Evolutionary conservation across 2,113 vertebrate genomes (phyloP).

Genomic region (Chloropsis hardwickii): DNA sequence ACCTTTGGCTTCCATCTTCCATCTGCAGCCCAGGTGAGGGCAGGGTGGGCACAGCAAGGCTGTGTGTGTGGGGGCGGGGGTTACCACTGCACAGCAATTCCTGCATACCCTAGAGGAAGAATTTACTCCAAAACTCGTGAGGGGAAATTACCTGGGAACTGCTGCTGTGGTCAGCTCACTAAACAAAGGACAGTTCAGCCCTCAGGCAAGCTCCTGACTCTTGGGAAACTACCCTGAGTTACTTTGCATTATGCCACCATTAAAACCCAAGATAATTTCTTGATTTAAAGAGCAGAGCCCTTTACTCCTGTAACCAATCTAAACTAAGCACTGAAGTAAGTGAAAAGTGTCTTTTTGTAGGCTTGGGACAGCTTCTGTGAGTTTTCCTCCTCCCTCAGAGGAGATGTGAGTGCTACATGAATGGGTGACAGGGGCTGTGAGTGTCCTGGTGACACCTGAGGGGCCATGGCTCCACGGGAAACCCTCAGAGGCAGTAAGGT

Average conservation of each 20-base stretch:
- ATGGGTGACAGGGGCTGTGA: no score
- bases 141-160: not conserved
- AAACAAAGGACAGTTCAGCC: not conserved
- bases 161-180: not conserved
- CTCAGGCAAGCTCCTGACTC: not conserved
- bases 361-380: not conserved
- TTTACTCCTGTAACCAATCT: not conserved
- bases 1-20: not conserved
- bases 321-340: not conserved
- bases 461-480: not conserved
- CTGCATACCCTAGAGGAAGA: not conserved
- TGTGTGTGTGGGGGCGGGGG: fast-evolving
- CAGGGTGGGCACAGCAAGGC: not conserved
- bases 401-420: not conserved
- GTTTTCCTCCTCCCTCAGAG: not conserved
- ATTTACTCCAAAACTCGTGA: not conserved
- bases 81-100: not conserved
- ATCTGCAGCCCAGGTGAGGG: not conserved
- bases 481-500: not conserved
- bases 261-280: not conserved
- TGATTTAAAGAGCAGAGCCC: not conserved
- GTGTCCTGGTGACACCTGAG: not conserved
- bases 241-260: not conserved
- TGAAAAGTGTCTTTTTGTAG: not conserved
- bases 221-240: not conserved